Evolutionary conservation across 2,113 vertebrate genomes (phyloP), one percentile per base, ranked within the genome.

Genomic region (Platysteira castanea): DNA sequence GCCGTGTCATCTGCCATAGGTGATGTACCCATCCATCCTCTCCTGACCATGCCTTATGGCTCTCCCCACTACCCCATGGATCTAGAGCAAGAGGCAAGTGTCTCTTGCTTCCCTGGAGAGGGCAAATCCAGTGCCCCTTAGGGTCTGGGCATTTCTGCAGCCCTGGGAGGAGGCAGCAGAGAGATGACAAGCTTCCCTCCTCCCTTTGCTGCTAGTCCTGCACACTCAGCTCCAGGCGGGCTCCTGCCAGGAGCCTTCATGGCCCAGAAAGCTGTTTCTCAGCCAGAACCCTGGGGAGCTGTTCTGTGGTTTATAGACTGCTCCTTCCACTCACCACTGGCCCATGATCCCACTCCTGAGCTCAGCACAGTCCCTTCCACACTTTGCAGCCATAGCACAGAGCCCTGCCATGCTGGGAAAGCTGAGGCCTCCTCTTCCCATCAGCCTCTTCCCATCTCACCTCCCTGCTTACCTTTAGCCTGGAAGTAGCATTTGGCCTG

Each of bases 401-500:
- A 74, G 59, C 27, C 52, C 39, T 3, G 1, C 20, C 1, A 0
- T 75, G 21, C 46, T 2, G 0, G 15, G 26, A 70, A 78, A 93
- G 33, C 15, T 6, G 31, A 59, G 42, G 54, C 54, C 21, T 77
- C 14, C 6, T 87, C 31, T 70, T 81, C 42, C 73, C 35, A 10
- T 85, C 13, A 1, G 10, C 4, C 1, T 42, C 42, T 57, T 71
- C 54, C 74, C 33, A 0, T 28, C 37, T 74, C 44, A 50, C 7
- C 49, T 94, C 54, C 54, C 22, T 2, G 0, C 98, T 99, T 97
- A 99, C 99, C 99, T 98, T 98, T 98, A 90, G 98, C 98, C 97
- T 98, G 98, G 95, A 99, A 99, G 97, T 99, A 99, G 92, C 99
- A 99, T 96, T 99, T 98, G 87, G 98, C 98, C 83, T 98, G 98